phyloP scores from a whole-genome alignment of 2,113 vertebrate species.

The Ariopsis seemanni region DNA sequence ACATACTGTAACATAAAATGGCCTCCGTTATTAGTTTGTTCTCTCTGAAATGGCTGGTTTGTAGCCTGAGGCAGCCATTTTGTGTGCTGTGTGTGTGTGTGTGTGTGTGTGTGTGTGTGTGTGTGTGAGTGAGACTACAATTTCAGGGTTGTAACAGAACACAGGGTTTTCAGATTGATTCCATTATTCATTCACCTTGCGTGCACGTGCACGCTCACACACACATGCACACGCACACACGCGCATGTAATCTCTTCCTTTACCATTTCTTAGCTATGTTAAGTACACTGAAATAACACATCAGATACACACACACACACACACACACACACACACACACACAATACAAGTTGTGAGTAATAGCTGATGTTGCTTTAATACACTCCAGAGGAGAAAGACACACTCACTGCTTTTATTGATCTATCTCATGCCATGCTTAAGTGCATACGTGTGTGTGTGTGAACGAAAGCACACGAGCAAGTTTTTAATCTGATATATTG shows the following conservation, averaged over 20 bases:
- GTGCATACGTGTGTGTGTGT: not conserved
- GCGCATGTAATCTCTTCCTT: not conserved
- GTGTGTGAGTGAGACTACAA: conserved; percentile 39
- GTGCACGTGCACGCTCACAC: not conserved
- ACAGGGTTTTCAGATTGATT: conserved; percentile 65
- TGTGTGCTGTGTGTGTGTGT: conserved; percentile 38
- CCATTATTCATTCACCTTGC: conserved; percentile 67
- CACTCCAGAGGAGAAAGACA: conserved; percentile 20
- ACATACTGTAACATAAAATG: conserved; percentile 65
- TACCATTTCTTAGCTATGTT: conserved; percentile 42
- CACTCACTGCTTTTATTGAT: not conserved
- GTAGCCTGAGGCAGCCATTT: conserved; percentile 43
- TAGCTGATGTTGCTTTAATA: conserved; percentile 7
- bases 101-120: conserved; percentile 32
- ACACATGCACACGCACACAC: conserved; percentile 20
- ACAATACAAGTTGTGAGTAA: not conserved
- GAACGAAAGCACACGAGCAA: not conserved
- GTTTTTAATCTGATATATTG: conserved; percentile 63
- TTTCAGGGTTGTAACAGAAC: conserved; percentile 55
- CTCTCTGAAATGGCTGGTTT: conserved; percentile 63
- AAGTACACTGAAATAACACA: not conserved
- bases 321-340: conserved; percentile 1
- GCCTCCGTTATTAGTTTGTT: conserved; percentile 66
- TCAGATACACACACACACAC: conserved; percentile 5
- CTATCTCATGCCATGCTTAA: not conserved